phyloP scores from a whole-genome alignment of 2,888 invertebrate genomes.

The Noctua fimbriata region DNA sequence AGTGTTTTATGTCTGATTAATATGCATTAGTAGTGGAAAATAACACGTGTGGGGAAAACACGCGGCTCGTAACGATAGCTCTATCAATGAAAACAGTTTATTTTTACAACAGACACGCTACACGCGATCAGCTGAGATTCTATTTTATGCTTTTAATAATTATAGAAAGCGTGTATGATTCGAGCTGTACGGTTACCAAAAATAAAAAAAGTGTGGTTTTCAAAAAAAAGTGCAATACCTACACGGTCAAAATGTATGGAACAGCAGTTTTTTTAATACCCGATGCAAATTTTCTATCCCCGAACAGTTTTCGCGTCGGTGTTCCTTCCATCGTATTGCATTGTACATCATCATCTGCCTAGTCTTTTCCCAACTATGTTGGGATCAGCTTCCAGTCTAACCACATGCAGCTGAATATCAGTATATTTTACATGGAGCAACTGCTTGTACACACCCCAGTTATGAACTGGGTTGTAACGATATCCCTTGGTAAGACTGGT shows the following conservation, averaged over 20 bases:
- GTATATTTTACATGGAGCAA: background rate
- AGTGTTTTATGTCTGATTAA: constrained; percentile 15
- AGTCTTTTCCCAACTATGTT: background rate
- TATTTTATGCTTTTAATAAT: constrained; percentile 20
- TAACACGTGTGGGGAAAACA: constrained; percentile 39
- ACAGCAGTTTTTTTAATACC: too few relatives aligned
- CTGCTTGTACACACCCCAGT: background rate
- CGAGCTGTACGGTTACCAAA: background rate
- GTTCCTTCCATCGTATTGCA: too few relatives aligned
- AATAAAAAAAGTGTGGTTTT: too few relatives aligned
- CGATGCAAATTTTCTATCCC: too few relatives aligned
- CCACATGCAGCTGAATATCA: background rate
- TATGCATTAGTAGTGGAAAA: constrained; percentile 33
- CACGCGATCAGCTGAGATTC: constrained; percentile 38
- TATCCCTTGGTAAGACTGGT: background rate
- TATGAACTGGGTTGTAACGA: background rate
- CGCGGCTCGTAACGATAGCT: constrained; percentile 5
- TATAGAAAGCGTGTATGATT: constrained; percentile 15
- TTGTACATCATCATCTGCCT: background rate
- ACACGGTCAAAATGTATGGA: too few relatives aligned
- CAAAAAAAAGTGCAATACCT: too few relatives aligned
- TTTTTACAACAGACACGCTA: constrained; percentile 31
- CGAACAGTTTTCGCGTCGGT: too few relatives aligned
- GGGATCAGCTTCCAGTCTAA: background rate
- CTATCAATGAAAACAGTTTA: constrained; percentile 56